phyloP scores from a whole-genome alignment of 2,113 vertebrate genomes.

The Hippotragus niger region DNA sequence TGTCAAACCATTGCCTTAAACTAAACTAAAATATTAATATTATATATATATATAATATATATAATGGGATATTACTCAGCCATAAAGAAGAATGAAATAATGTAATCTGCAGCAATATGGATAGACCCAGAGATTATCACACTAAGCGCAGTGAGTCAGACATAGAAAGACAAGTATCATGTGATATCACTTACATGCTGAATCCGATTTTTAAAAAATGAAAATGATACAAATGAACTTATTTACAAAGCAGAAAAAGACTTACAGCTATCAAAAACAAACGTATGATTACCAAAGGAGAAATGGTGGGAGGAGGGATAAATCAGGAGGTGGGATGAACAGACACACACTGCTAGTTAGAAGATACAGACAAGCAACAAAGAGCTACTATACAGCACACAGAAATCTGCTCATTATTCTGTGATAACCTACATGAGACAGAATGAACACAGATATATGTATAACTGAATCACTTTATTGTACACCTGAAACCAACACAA shows the following conservation, averaged over 20 bases:
- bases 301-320: neutral
- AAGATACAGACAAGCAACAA: neutral
- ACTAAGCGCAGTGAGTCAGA: neutral
- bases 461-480: neutral
- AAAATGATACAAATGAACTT: neutral
- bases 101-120: neutral
- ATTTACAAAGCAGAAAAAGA: neutral
- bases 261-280: neutral
- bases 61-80: neutral
- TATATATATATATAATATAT: neutral
- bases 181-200: neutral
- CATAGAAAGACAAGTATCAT: neutral
- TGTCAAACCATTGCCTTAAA: neutral
- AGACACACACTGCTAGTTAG: neutral
- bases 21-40: neutral
- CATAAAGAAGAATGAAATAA: neutral
- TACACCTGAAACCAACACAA: neutral
- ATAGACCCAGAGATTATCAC: neutral
- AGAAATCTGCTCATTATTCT: neutral
- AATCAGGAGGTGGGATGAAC: neutral
- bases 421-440: neutral
- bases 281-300: neutral
- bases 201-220: neutral
- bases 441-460: neutral
- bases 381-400: neutral